These are phyloP conservation scores for Saimiri boliviensis DNA, from an alignment of 2,113 vertebrate species.

Conservation along the genomic window DNA sequence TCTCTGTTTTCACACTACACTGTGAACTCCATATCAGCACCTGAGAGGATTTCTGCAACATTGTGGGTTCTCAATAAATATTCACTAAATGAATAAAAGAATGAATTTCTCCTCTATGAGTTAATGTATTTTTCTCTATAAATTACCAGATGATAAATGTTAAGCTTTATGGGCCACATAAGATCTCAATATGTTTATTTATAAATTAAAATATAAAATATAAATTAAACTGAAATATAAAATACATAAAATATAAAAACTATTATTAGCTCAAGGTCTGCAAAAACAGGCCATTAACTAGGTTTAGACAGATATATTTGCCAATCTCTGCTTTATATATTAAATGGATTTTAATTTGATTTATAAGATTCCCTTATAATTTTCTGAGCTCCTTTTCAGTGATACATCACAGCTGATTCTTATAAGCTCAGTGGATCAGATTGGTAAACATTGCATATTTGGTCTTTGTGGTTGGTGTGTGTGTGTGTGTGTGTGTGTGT, in stretches of 20 bases:
- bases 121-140: not conserved
- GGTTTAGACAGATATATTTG: not conserved
- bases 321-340: not conserved
- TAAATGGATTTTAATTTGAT: constrained; percentile 3
- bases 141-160: not conserved
- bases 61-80: not conserved
- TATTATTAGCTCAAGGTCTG: not conserved
- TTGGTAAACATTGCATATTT: not conserved
- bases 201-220: constrained; percentile 26
- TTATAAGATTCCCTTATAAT: not conserved
- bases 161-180: not conserved
- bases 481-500: not conserved
- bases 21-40: not conserved
- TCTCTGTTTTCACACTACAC: not conserved
- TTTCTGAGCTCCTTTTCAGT: not conserved
- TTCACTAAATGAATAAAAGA: not conserved
- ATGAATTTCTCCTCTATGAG: not conserved
- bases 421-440: not conserved
- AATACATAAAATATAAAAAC: not conserved
- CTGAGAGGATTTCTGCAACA: not conserved
- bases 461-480: not conserved
- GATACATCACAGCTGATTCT: not conserved
- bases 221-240: not conserved
- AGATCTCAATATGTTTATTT: not conserved
- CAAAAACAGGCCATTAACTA: not conserved